Evolutionary conservation across 1,140 invertebrate species (phyloP).

Genomic region (Diploscapter pachys): DNA sequence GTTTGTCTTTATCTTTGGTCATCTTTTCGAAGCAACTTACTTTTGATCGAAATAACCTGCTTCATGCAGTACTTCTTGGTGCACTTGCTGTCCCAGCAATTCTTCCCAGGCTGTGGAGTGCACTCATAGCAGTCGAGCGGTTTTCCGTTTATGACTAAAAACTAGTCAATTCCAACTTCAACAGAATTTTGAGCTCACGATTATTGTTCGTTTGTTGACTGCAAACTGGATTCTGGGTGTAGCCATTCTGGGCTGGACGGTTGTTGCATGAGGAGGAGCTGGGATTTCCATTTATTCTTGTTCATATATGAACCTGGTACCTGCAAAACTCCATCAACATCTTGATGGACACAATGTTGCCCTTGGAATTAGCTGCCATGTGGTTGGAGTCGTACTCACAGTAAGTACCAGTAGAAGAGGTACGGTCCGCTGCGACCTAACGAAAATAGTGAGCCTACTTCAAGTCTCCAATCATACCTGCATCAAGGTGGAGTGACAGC

Average conservation of each 20-base stretch:
- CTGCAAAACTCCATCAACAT: slow-evolving; percentile 25
- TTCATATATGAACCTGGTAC: too few species aligned
- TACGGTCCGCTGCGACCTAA: slow-evolving; percentile 10
- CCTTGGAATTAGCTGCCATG: slow-evolving; percentile 11
- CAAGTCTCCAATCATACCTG: slow-evolving; percentile 4
- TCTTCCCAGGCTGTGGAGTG: slow-evolving; percentile 18
- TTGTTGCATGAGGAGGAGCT: slow-evolving; percentile 12
- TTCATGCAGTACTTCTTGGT: slow-evolving; percentile 32
- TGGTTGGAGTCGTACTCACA: slow-evolving; percentile 17
- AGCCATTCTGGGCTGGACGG: neutral
- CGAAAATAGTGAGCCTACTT: neutral
- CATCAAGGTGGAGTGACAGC: slow-evolving; percentile 21
- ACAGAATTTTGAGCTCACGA: neutral
- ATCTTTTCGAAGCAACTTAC: neutral
- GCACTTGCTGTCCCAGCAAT: slow-evolving; percentile 21
- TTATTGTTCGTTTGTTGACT: slow-evolving; percentile 21
- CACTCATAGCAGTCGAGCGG: slow-evolving; percentile 27
- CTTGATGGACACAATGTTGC: slow-evolving; percentile 8
- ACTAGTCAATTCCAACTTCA: too few species aligned
- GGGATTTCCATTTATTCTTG: neutral
- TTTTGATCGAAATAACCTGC: slow-evolving; percentile 7
- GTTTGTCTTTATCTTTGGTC: too few species aligned
- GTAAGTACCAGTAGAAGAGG: slow-evolving; percentile 8
- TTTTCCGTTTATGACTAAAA: slow-evolving; percentile 19
- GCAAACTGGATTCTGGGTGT: slow-evolving; percentile 3